Evolutionary conservation across 23 tunicate species (phyloP).

Genomic region (Ciona savignyi): DNA sequence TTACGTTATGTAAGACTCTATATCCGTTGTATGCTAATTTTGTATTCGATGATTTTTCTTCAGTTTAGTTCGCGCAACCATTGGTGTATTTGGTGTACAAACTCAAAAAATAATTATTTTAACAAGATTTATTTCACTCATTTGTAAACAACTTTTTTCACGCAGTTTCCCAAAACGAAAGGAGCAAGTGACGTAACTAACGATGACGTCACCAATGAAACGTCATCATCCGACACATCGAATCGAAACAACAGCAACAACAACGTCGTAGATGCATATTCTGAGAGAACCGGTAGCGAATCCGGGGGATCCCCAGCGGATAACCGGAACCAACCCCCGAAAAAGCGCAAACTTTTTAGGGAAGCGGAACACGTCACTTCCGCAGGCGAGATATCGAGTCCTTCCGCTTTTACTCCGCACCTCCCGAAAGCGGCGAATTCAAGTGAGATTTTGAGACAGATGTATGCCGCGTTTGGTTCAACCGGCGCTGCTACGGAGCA

Average conservation of each 20-base stretch:
- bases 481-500: background rate
- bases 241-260: background rate
- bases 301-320: background rate
- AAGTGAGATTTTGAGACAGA: conserved; percentile 51
- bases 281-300: background rate
- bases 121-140: no score
- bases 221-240: background rate
- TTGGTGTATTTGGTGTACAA: no score
- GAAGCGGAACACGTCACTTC: background rate
- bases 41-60: no score
- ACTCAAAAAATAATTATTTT: no score
- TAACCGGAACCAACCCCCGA: background rate
- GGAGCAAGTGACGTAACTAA: no score
- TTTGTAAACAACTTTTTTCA: background rate
- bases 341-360: background rate
- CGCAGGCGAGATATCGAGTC: background rate
- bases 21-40: no score
- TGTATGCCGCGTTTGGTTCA: conserved; percentile 66
- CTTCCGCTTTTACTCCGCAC: background rate
- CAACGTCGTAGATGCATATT: background rate
- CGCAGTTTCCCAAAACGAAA: background rate
- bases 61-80: no score
- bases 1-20: no score
- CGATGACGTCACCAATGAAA: background rate
- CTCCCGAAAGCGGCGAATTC: conserved; percentile 2